phyloP scores from a whole-genome alignment of 2,113 vertebrate species.

The Marcusenius ussheri region DNA sequence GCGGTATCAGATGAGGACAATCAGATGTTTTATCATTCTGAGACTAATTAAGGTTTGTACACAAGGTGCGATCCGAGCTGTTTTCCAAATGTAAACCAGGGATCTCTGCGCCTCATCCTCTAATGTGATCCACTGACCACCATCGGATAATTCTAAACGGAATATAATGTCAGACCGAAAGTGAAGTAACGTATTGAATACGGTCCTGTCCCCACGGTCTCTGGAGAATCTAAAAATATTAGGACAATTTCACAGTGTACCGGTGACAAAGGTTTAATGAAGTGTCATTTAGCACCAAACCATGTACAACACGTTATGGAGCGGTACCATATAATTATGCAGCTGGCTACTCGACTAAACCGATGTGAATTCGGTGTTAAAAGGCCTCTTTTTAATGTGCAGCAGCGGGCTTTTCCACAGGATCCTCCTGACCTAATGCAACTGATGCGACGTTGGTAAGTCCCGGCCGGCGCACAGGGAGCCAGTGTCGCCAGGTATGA shows the following conservation, averaged over 20 bases:
- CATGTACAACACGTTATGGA: neutral
- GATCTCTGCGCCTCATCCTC: neutral
- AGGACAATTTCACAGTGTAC: neutral
- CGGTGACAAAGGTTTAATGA: neutral
- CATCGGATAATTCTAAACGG: neutral
- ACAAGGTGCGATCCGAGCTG: neutral
- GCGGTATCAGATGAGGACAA: slow-evolving; percentile 7
- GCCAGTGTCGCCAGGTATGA: neutral
- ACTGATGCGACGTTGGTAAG: slow-evolving; percentile 61
- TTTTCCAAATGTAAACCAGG: neutral
- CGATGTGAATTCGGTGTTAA: neutral
- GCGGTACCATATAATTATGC: neutral
- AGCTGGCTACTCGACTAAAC: neutral
- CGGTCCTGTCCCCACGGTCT: neutral
- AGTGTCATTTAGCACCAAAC: neutral
- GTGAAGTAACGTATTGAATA: neutral
- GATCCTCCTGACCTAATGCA: slow-evolving; percentile 34
- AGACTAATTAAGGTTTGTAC: neutral
- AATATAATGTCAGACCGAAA: neutral
- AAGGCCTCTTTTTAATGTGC: neutral
- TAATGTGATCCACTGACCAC: neutral
- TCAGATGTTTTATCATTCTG: slow-evolving; percentile 7
- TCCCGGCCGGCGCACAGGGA: neutral
- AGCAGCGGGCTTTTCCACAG: neutral
- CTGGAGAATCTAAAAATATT: neutral